A percentile compares a stretch with the other conserved stretches of the same genome.
phyloP scores from a whole-genome alignment of 2,113 vertebrate species.

The Rafetus swinhoei region DNA sequence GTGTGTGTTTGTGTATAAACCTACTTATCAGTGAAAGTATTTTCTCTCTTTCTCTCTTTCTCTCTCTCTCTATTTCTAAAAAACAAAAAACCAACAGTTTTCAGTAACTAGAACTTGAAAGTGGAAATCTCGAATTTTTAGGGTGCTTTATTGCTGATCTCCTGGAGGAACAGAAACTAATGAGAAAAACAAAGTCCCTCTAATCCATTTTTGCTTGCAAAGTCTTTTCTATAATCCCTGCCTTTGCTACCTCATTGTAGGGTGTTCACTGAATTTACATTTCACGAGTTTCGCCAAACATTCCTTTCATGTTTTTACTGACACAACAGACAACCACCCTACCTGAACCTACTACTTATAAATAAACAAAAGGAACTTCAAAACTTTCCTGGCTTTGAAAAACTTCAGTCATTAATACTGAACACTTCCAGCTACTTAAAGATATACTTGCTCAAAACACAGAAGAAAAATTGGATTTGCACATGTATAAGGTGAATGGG shows the following conservation, averaged over 20 bases:
- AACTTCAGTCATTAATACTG: conserved; percentile 37
- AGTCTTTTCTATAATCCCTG: conserved; percentile 58
- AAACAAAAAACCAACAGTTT: neutral
- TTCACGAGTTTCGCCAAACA: conserved; percentile 56
- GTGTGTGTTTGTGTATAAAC: neutral
- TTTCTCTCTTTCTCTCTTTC: neutral
- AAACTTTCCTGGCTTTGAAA: conserved; percentile 21
- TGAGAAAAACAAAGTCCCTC: conserved; percentile 60
- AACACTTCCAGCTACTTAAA: conserved; percentile 51
- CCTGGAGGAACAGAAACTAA: conserved; percentile 63
- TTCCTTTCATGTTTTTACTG: conserved; percentile 24
- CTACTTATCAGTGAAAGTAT: neutral
- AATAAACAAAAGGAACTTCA: conserved; percentile 47
- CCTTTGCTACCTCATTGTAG: conserved; percentile 35
- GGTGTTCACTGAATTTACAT: conserved; percentile 39
- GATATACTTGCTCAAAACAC: neutral
- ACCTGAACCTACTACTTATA: conserved; percentile 44
- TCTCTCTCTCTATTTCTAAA: neutral
- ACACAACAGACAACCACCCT: conserved; percentile 41
- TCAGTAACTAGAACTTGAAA: neutral
- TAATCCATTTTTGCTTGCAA: conserved; percentile 50
- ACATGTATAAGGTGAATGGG: neutral
- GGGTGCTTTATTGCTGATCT: conserved; percentile 46
- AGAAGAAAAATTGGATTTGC: neutral
- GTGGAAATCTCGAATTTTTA: conserved; percentile 29